These are phyloP conservation scores for Pipra filicauda DNA, from an alignment of 2,113 vertebrate genomes.

Conservation along the genomic window DNA sequence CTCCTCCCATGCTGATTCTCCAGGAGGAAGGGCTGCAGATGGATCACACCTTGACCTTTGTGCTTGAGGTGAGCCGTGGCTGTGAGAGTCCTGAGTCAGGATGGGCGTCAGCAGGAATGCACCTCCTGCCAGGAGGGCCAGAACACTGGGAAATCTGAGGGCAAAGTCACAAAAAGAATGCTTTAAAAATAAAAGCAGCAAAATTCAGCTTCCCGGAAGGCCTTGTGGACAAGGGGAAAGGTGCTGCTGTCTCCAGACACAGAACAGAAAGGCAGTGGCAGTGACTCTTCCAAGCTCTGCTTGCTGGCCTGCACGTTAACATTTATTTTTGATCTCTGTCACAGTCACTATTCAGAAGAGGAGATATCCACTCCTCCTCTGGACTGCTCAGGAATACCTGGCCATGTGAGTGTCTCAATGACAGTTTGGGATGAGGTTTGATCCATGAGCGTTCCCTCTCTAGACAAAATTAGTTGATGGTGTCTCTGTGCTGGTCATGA, in stretches of 20 bases:
- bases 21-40: background rate
- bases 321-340: background rate
- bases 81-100: background rate
- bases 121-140: background rate
- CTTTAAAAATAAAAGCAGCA: background rate
- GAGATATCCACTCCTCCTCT: background rate
- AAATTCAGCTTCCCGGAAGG: background rate
- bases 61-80: background rate
- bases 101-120: background rate
- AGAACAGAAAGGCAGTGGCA: background rate
- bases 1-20: background rate
- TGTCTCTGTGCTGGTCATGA: background rate
- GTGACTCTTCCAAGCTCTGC: background rate
- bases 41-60: background rate
- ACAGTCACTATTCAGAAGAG: background rate
- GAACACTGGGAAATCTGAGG: background rate
- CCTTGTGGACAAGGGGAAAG: background rate
- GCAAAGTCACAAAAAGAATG: background rate
- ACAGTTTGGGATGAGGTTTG: background rate
- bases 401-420: background rate
- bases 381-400: background rate
- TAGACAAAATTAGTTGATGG: background rate
- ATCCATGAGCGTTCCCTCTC: background rate
- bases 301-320: background rate
- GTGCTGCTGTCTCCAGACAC: background rate